Evolutionary conservation across 1,140 invertebrate genomes (phyloP).

Genomic region (Bombus balteatus): DNA sequence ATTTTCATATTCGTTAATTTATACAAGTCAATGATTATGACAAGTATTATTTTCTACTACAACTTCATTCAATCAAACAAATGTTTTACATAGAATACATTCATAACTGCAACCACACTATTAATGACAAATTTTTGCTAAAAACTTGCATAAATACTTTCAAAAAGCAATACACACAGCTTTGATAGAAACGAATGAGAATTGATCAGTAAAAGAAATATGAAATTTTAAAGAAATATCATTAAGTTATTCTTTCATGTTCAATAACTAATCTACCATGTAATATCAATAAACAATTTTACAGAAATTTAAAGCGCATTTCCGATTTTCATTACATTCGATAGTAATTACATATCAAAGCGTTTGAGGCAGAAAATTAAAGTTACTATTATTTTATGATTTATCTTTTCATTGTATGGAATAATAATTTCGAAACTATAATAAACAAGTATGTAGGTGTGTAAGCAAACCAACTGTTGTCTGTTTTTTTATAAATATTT

Average conservation of each 20-base stretch:
- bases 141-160: conserved; percentile 18
- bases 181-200: background rate
- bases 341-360: background rate
- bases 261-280: background rate
- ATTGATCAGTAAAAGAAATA: background rate
- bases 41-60: conserved; percentile 22
- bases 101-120: conserved; percentile 25
- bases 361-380: conserved; percentile 19
- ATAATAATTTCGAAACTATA: background rate
- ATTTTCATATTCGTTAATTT: conserved; percentile 40
- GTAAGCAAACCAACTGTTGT: background rate
- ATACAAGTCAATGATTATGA: conserved; percentile 25
- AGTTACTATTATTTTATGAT: background rate
- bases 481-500: background rate
- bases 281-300: background rate
- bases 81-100: conserved; percentile 34
- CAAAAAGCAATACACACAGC: conserved; percentile 45
- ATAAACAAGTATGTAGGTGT: background rate
- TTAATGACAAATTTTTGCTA: conserved; percentile 18
- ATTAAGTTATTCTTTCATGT: background rate
- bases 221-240: background rate
- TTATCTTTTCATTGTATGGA: background rate
- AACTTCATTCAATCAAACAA: conserved; percentile 44
- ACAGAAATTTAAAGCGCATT: conserved; percentile 19
- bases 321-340: conserved; percentile 14